Conservation (phyloP, 2,113 vertebrate genomes). For the Gambusia affinis region DNA sequence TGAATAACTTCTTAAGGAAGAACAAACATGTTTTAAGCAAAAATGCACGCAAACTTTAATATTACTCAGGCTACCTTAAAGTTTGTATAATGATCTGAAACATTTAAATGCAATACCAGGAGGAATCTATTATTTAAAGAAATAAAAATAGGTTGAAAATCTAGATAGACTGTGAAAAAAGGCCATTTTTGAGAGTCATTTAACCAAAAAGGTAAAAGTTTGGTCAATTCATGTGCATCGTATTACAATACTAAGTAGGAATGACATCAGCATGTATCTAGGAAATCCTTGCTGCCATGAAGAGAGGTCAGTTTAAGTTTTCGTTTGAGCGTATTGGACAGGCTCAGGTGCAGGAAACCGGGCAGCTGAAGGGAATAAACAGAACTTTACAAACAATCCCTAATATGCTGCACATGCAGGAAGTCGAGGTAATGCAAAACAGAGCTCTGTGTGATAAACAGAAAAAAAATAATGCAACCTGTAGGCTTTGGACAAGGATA, state of each 20-base stretch:
- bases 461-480: background rate
- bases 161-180: no score
- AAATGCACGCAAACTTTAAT: no score
- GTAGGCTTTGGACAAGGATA: background rate
- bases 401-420: background rate
- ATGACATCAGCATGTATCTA: background rate
- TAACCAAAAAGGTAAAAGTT: background rate
- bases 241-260: background rate
- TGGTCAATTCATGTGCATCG: background rate
- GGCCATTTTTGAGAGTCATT: background rate
- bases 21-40: no score
- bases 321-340: background rate
- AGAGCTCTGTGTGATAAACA: background rate
- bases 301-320: background rate
- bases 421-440: background rate
- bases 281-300: background rate
- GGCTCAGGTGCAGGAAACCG: background rate
- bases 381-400: background rate
- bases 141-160: no score
- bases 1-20: no score
- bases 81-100: no score
- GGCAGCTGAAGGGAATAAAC: background rate
- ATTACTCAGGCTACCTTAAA: no score
- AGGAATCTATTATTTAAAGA: no score
- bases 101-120: no score